Base-by-base conservation (phyloP, 2,888 invertebrate species). In the Dasypolia templi region DNA sequence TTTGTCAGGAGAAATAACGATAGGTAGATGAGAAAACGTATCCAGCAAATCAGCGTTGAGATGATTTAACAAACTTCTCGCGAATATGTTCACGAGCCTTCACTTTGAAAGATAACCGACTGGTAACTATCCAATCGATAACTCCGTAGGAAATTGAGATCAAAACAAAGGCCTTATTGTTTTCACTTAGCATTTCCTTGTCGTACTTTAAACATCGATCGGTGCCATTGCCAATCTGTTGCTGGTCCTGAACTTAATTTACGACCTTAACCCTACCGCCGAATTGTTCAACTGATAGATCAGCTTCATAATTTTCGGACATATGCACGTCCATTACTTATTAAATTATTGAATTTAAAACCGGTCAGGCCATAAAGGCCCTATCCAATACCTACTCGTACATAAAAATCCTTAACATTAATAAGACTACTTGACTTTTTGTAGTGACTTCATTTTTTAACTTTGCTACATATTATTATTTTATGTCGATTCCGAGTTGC, bases 231-330 rank as follows among this genome's bases (percentile, higher is more conserved):
- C 67, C 79, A 74, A 56, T 71, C 59, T 64, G 62, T 75, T 42
- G 68, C 58, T 76, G 74, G 61, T 83, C 72, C 79, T 85, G 74
- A 85, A 67, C 77, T 84, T 66, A 79, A 84, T 79, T 49, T 64
- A 35, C 61, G 73, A 69, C 77, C 69, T 79, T 74, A 75, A 73
- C 72, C 82, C 66, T 69, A 49, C 46, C 44, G n/a, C 64, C 26
- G 66, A 62, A 32, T 66, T 70, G 26, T 69, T 44, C 35, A 12
- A 19, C 29, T 66, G 56, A 72, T 72, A 61, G 58, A 62, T 77
- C 56, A 44, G 49, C 74, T 44, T 69, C 35, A 35, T 35, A 35
- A 17, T 53, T 56, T 61, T 61, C 35, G 22, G 39, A 39, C 22
- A 49, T 66, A 22, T 19, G 1, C 19, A 44, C 61, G 26, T 65